A percentile compares a stretch with the other conserved stretches of the same genome.
phyloP scores from a whole-genome alignment of 2,113 vertebrate genomes.

The Calyptommatus sinebrachiatus region DNA sequence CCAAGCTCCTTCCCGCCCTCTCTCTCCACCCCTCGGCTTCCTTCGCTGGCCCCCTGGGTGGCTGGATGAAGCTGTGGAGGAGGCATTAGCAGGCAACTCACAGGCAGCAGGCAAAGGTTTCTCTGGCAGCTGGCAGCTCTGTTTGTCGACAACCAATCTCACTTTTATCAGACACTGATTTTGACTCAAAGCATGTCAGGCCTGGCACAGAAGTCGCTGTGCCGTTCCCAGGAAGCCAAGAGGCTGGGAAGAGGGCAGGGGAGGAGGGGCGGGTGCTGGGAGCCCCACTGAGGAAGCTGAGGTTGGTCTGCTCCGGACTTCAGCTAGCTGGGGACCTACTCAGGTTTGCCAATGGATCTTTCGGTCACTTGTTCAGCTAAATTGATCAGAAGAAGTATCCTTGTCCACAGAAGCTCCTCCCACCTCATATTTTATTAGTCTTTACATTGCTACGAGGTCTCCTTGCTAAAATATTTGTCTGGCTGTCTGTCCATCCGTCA shows the following conservation, averaged over 20 bases:
- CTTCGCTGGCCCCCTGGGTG: not conserved
- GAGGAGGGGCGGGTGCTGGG: not conserved
- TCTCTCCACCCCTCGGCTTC: not conserved
- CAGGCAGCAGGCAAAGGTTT: not conserved
- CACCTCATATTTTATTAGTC: no score
- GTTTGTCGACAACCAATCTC: slow-evolving; percentile 24
- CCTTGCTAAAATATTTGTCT: no score
- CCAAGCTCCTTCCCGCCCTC: not conserved
- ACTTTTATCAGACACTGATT: slow-evolving; percentile 18
- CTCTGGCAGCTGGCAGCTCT: slow-evolving; percentile 15
- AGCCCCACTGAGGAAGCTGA: not conserved
- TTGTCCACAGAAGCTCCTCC: no score
- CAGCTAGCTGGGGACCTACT: no score
- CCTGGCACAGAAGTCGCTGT: not conserved
- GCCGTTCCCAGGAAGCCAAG: not conserved
- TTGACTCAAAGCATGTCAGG: slow-evolving; percentile 14
- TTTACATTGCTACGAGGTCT: no score
- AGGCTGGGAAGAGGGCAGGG: not conserved
- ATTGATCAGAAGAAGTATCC: no score
- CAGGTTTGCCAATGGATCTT: no score
- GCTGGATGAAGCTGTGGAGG: not conserved
- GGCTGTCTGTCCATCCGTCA: no score
- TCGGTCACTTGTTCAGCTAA: no score
- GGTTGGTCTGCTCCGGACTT: no score
- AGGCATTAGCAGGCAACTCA: not conserved